These are phyloP conservation scores for Drosophila paramelanica DNA, from an alignment of 2,888 invertebrate genomes.

Conservation along the genomic window DNA sequence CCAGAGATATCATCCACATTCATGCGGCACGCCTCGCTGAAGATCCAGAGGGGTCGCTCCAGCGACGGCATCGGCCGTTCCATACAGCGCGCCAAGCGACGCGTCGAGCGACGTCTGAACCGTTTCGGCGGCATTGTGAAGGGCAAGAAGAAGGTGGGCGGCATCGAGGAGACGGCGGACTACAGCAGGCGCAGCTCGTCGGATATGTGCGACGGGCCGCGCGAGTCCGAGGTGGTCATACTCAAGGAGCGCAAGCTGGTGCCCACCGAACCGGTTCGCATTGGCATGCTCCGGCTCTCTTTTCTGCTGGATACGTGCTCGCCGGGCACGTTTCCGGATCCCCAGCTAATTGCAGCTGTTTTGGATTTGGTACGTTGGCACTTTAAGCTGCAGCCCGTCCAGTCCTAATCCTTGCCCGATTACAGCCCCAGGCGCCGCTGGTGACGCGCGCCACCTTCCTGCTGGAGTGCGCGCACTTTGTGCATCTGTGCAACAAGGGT, in stretches of 20 bases:
- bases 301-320: slow-evolving; percentile 97
- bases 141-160: slow-evolving; percentile 95
- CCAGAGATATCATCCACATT: slow-evolving; percentile 87
- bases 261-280: slow-evolving; percentile 90
- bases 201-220: slow-evolving; percentile 91
- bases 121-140: slow-evolving; percentile 93
- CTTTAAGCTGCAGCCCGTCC: too few species aligned
- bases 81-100: slow-evolving; percentile 92
- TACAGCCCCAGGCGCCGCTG: slow-evolving; percentile 95
- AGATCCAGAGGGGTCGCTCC: slow-evolving; percentile 84
- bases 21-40: slow-evolving; percentile 86
- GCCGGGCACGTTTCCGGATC: slow-evolving; percentile 98
- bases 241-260: slow-evolving; percentile 95
- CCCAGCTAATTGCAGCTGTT: slow-evolving; percentile 96
- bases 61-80: slow-evolving; percentile 87
- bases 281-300: slow-evolving; percentile 95
- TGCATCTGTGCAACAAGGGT: slow-evolving; percentile 98
- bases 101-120: slow-evolving; percentile 95
- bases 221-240: slow-evolving; percentile 94
- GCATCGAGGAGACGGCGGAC: slow-evolving; percentile 94
- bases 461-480: slow-evolving; percentile 97
- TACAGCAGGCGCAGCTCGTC: slow-evolving; percentile 93
- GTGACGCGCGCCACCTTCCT: slow-evolving; percentile 96
- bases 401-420: not conserved
- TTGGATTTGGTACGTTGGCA: slow-evolving; percentile 92